Conservation (phyloP, 1,140 invertebrate genomes). For the Drosophila albomicans region DNA sequence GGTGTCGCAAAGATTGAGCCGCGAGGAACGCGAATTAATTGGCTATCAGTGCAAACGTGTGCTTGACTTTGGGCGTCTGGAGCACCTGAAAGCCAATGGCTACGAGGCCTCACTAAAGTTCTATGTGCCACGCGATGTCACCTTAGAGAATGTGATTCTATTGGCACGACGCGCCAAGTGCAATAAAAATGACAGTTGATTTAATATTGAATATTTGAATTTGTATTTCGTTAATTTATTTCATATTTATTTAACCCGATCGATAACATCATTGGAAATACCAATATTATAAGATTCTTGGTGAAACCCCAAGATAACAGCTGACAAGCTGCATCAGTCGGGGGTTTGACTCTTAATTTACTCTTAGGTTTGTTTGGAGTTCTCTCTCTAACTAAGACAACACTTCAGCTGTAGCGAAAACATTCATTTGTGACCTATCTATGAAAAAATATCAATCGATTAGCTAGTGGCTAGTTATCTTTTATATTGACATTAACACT, state of each 20-base stretch:
- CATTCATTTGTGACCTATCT: too few relatives aligned
- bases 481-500: too few relatives aligned
- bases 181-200: conserved; percentile 44
- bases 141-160: conserved; percentile 92
- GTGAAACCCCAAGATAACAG: too few relatives aligned
- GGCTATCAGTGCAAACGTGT: conserved; percentile 91
- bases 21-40: conserved; percentile 87
- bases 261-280: background rate
- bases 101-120: conserved; percentile 88
- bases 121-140: conserved; percentile 88
- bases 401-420: too few relatives aligned
- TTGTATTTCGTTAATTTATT: background rate
- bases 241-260: background rate
- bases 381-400: too few relatives aligned
- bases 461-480: too few relatives aligned
- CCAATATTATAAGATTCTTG: too few relatives aligned
- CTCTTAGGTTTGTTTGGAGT: too few relatives aligned
- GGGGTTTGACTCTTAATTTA: too few relatives aligned
- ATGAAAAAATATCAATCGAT: too few relatives aligned
- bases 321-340: too few relatives aligned
- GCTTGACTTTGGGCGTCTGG: conserved; percentile 90
- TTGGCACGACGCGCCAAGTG: conserved; percentile 84
- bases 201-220: background rate
- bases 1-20: conserved; percentile 64
- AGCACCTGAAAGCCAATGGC: conserved; percentile 87